Percentiles rank a stretch among this genome's conserved stretches.
These are phyloP conservation scores for Malurus melanocephalus DNA, from an alignment of 2,113 vertebrate species.

Conservation along the genomic window DNA sequence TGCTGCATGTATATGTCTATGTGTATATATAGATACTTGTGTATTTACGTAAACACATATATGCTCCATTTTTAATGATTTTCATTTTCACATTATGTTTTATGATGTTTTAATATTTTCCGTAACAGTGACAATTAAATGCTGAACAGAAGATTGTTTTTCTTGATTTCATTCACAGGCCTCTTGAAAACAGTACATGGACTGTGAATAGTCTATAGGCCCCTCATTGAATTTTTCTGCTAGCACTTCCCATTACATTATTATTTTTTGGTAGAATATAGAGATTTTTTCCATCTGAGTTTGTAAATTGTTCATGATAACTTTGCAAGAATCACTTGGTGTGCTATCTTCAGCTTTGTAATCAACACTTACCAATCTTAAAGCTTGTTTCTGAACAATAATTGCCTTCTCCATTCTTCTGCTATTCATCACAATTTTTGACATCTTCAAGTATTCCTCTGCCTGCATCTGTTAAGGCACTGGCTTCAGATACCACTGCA, in stretches of 20 bases:
- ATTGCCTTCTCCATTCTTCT: neutral
- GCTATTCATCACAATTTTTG: neutral
- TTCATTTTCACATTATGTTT: neutral
- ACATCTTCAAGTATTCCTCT: neutral
- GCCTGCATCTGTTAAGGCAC: neutral
- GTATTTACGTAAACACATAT: neutral
- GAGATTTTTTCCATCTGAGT: neutral
- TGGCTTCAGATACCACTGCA: neutral
- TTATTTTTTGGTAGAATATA: neutral
- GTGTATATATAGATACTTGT: neutral
- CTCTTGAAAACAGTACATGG: neutral
- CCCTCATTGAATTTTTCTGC: neutral
- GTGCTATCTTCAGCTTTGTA: neutral
- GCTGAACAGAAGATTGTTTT: neutral
- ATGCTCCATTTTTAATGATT: neutral
- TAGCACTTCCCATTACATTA: neutral
- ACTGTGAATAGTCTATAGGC: neutral
- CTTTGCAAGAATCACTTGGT: neutral
- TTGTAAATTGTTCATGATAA: neutral
- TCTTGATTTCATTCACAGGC: neutral
- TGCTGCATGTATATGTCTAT: neutral
- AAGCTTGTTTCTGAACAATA: neutral
- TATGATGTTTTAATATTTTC: neutral
- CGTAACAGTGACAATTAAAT: neutral
- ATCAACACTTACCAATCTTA: neutral